phyloP scores from a whole-genome alignment of 2,113 vertebrate species.

The Chlamydotis undulata region DNA sequence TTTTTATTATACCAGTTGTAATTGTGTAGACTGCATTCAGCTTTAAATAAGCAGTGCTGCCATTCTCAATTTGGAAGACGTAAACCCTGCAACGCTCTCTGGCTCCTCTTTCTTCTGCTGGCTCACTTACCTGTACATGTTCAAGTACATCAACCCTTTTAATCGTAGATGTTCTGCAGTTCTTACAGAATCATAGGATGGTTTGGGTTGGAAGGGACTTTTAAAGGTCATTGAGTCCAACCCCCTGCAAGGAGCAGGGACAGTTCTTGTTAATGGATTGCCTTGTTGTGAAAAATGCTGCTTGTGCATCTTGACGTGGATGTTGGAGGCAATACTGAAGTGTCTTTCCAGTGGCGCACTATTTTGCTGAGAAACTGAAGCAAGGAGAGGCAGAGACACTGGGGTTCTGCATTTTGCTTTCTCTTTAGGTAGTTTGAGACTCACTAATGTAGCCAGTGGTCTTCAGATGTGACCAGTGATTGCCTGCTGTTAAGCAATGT shows the following conservation, averaged over 20 bases:
- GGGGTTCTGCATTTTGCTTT: not conserved
- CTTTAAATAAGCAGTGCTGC: not conserved
- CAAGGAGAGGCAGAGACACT: not conserved
- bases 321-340: rapidly evolving
- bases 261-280: not conserved
- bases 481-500: not conserved
- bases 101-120: not conserved
- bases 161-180: not conserved
- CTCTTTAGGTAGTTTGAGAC: not conserved
- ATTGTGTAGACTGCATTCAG: not conserved
- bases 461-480: not conserved
- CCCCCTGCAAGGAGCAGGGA: too few species aligned
- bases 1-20: not conserved
- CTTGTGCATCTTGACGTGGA: not conserved
- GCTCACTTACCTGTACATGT: not conserved
- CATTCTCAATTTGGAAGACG: not conserved
- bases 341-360: not conserved
- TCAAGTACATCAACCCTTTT: not conserved
- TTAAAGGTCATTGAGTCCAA: too few species aligned
- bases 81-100: not conserved
- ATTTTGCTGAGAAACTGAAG: not conserved
- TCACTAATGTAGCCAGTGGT: not conserved
- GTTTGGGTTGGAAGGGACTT: too few species aligned
- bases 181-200: not conserved
- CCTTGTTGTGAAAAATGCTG: not conserved